Conservation (phyloP, 2,888 invertebrate genomes). For the Coenonympha arcania region DNA sequence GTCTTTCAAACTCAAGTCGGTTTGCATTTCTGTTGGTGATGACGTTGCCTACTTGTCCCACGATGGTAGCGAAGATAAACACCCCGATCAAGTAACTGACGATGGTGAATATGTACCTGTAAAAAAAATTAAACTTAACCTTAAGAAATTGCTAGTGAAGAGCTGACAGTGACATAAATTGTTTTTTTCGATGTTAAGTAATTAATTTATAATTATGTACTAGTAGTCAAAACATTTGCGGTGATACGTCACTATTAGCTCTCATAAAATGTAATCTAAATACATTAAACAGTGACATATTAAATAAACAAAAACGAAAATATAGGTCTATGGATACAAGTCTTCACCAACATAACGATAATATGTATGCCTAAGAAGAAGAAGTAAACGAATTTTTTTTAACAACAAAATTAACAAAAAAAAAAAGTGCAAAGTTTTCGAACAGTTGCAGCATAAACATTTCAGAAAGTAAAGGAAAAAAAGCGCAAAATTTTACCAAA, state of each 20-base stretch:
- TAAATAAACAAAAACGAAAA: too few relatives aligned
- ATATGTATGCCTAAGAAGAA: not conserved
- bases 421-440: slow-evolving; percentile 74
- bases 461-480: slow-evolving; percentile 43
- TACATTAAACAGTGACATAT: too few relatives aligned
- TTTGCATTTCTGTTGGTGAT: slow-evolving; percentile 98
- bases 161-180: too few relatives aligned
- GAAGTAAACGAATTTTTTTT: not conserved
- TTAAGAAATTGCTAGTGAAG: not conserved
- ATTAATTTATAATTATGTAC: too few relatives aligned
- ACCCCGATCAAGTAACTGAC: slow-evolving; percentile 97
- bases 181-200: too few relatives aligned
- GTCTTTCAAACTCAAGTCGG: slow-evolving; percentile 93
- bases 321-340: too few relatives aligned
- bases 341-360: too few relatives aligned
- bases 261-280: too few relatives aligned
- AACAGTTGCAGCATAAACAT: slow-evolving; percentile 70
- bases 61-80: slow-evolving; percentile 97
- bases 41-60: slow-evolving; percentile 98
- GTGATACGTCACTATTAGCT: too few relatives aligned
- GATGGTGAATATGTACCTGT: slow-evolving; percentile 96
- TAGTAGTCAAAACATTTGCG: too few relatives aligned
- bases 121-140: slow-evolving; percentile 16
- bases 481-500: slow-evolving; percentile 48
- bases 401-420: slow-evolving; percentile 31